Evolutionary conservation across 2,888 invertebrate genomes (phyloP), one percentile per base, ranked within the genome.

Genomic region (Pheosia gnoma): DNA sequence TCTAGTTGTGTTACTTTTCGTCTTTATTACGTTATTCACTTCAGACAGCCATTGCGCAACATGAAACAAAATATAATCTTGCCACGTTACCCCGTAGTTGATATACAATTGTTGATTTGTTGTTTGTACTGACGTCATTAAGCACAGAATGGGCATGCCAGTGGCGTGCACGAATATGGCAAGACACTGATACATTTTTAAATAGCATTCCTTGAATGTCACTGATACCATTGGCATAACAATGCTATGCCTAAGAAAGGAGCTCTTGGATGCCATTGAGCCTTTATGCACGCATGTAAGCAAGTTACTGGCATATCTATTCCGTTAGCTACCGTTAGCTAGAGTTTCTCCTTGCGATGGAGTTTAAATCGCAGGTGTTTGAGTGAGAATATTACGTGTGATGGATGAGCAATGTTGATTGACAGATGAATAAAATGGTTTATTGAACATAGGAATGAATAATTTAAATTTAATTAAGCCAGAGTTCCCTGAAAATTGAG

Each of bases 81-180:
- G 89, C 89, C 87, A 86, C 73, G 78, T 85, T 81, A 71, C 73
- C 72, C 66, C 68, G 65, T 77, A 78, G 67, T 77, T 77, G 64
- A 76, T 86, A 82, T 87, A 88, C 84, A 83, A 77, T 81, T 85
- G 87, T 89, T 88, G 79, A 81, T 69, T 79, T 78, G 74, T 83
- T 85, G 75, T 79, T 77, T 77, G 74, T 78, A 55, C 39, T 55
- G n/a, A 65, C 69, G 60, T 3, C 4, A 25, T 13, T 8, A 6
- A 11, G n/a, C n/a, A 2, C n/a, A n/a, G 47, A n/a, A 47, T 9
- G n/a, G 11, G n/a, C 5, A 6, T 47, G 47, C 11, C 47, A n/a
- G 47, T 47, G 47, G 47, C n/a, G 11, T 5, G 47, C 45, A 9
- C 45, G 4, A 45, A 41, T 8, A 41, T 5, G 25, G 25, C 25